Evolutionary conservation across 2,113 vertebrate genomes (phyloP).

Genomic region (Capra hircus): DNA sequence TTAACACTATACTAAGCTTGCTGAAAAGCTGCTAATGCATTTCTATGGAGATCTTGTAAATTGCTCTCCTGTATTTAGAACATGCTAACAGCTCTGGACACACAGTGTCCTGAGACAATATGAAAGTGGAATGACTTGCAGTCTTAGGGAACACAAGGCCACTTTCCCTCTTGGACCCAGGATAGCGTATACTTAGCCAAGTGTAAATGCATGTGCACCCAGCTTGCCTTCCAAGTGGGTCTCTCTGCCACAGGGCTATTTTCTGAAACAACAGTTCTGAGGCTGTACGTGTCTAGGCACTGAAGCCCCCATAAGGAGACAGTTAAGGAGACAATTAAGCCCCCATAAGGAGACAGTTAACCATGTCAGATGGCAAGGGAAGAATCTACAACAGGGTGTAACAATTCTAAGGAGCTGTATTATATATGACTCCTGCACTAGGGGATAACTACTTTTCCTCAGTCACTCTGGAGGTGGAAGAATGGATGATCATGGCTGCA

Average conservation of each 20-base stretch:
- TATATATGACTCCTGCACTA: not conserved
- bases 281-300: not conserved
- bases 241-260: not conserved
- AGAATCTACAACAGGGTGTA: not conserved
- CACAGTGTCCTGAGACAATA: not conserved
- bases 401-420: not conserved
- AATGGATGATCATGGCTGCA: not conserved
- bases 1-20: not conserved
- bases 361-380: not conserved
- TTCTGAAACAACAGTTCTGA: not conserved
- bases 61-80: not conserved
- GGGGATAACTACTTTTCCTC: not conserved
- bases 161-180: not conserved
- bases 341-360: not conserved
- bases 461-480: not conserved
- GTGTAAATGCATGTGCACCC: not conserved
- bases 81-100: not conserved
- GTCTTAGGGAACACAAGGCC: not conserved
- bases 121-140: not conserved
- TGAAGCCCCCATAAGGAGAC: not conserved
- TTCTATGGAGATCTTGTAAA: not conserved
- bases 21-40: constrained; percentile 7
- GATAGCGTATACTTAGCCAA: not conserved
- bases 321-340: not conserved
- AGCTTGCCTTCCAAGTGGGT: not conserved